Evolutionary conservation across 2,797 vertebrate genomes (phyloP).

Genomic region (Phoxinus dragarum): DNA sequence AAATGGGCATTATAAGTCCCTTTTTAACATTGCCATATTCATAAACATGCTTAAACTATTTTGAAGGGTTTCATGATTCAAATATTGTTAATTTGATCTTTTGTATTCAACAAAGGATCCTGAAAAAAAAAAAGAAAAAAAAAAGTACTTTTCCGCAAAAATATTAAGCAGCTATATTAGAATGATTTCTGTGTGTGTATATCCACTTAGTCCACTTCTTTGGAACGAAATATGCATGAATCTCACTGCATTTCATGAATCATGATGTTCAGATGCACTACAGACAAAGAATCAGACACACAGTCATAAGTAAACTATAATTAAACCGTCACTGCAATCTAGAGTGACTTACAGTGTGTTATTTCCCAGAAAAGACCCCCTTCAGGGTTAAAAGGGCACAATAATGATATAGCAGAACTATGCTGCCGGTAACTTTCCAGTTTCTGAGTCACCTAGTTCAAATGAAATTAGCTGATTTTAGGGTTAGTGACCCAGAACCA

Average conservation of each 20-base stretch:
- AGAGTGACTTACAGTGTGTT: neutral
- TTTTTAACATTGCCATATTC: too few relatives aligned
- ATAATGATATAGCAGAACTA: slow-evolving; percentile 3
- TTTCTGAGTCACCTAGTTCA: slow-evolving; percentile 23
- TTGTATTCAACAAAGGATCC: neutral
- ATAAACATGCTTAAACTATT: neutral
- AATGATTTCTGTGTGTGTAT: neutral
- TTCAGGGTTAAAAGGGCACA: neutral
- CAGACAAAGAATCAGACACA: neutral
- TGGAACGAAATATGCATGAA: neutral
- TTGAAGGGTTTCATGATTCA: neutral
- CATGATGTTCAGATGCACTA: neutral
- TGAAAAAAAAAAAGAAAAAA: neutral
- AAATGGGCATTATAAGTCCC: too few relatives aligned
- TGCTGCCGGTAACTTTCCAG: neutral
- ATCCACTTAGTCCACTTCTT: neutral
- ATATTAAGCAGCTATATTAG: neutral
- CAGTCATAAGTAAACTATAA: neutral
- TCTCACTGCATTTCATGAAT: neutral
- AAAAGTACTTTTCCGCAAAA: neutral
- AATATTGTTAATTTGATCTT: neutral
- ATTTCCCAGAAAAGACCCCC: slow-evolving; percentile 18
- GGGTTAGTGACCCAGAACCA: slow-evolving; percentile 2
- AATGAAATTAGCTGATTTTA: slow-evolving; percentile 1
- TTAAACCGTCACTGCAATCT: neutral